phyloP scores from a whole-genome alignment of 1,140 invertebrate species.

The Pseudomyrmex sp. region DNA sequence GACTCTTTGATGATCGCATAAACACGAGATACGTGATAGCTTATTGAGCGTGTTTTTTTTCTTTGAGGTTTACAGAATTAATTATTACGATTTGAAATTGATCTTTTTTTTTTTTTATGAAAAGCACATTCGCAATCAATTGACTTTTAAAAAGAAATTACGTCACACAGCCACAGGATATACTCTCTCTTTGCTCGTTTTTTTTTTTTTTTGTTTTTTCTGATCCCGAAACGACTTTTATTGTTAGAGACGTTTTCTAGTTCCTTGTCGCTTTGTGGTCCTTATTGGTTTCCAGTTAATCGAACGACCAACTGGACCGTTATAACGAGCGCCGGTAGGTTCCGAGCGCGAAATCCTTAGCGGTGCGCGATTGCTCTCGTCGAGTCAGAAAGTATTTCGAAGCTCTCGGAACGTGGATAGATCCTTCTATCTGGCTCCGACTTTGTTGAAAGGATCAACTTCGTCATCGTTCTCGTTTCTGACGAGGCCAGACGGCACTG shows the following conservation, averaged over 20 bases:
- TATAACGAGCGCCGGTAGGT: slow-evolving; percentile 59
- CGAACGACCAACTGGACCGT: slow-evolving; percentile 68
- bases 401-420: slow-evolving; percentile 45
- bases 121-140: not conserved
- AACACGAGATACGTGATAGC: no score
- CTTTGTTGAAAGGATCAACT: slow-evolving; percentile 25
- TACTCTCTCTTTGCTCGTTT: not conserved
- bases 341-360: slow-evolving; percentile 51
- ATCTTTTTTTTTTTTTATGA: not conserved
- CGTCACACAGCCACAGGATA: slow-evolving; percentile 54
- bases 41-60: not conserved
- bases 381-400: slow-evolving; percentile 53
- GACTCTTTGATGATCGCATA: no score
- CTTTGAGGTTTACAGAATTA: not conserved
- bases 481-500: slow-evolving; percentile 46
- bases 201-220: slow-evolving; percentile 17
- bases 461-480: slow-evolving; percentile 28
- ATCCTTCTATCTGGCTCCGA: slow-evolving; percentile 49
- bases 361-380: slow-evolving; percentile 37
- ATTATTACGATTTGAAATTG: no score
- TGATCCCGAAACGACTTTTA: slow-evolving; percentile 49
- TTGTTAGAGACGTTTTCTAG: slow-evolving; percentile 46
- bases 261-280: slow-evolving; percentile 48
- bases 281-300: slow-evolving; percentile 73
- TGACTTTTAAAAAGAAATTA: slow-evolving; percentile 28